Evolutionary conservation across 2,888 invertebrate species (phyloP).

Genomic region (Pardosa pseudoannulata): DNA sequence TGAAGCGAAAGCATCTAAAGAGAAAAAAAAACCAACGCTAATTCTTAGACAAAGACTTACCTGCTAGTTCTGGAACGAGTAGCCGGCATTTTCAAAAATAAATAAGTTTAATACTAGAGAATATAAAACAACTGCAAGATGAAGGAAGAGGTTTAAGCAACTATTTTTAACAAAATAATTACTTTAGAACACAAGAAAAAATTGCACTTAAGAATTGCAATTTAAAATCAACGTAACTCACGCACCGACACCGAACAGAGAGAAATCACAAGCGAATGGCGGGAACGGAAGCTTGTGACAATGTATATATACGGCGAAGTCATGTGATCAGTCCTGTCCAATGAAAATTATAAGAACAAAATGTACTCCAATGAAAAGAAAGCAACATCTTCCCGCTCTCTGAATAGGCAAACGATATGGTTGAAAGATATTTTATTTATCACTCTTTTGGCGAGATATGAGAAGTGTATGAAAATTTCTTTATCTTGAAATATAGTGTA

Average conservation of each 20-base stretch:
- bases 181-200: background rate
- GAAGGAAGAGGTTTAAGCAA: background rate
- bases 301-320: conserved; percentile 42
- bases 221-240: background rate
- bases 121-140: background rate
- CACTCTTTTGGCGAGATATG: background rate
- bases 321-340: conserved; percentile 49
- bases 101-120: conserved; percentile 2
- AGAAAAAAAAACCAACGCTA: too few relatives aligned
- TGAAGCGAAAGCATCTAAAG: too few relatives aligned
- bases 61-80: conserved; percentile 66
- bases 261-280: conserved; percentile 33
- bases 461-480: too few relatives aligned
- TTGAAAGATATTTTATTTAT: background rate
- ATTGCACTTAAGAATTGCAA: conserved; percentile 16
- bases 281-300: conserved; percentile 47
- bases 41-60: conserved; percentile 49
- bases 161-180: background rate
- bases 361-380: conserved; percentile 45
- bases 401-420: background rate
- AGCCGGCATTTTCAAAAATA: conserved; percentile 59
- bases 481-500: too few relatives aligned
- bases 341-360: conserved; percentile 9
- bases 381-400: conserved; percentile 52
- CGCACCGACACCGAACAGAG: background rate